Evolutionary conservation across 2,113 vertebrate genomes (phyloP).

Genomic region (Platichthys flesus): DNA sequence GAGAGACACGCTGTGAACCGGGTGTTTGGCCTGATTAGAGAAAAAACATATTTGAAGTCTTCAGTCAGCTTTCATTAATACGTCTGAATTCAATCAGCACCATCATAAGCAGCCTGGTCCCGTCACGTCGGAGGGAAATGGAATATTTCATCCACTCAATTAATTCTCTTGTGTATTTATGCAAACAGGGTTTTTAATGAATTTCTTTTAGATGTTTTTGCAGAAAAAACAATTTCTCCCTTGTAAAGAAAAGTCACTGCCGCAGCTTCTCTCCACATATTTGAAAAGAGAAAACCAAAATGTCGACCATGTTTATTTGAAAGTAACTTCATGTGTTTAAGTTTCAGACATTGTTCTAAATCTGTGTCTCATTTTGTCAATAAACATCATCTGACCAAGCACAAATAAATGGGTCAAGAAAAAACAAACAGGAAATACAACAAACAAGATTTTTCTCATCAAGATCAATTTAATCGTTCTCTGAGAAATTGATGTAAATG

Average conservation of each 20-base stretch:
- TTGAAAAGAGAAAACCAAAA: neutral
- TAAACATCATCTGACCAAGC: no score
- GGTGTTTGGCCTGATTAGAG: neutral
- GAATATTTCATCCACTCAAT: constrained; percentile 17
- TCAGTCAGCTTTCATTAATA: constrained; percentile 32
- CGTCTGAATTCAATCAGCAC: constrained; percentile 39
- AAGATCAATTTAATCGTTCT: no score
- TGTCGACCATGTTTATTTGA: no score
- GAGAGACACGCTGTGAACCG: neutral
- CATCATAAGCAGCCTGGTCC: constrained; percentile 19
- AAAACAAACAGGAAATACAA: no score
- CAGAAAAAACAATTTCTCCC: neutral
- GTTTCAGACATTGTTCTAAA: no score
- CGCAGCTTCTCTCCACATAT: no score
- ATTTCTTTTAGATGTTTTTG: neutral
- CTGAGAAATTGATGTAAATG: no score
- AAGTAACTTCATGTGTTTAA: no score
- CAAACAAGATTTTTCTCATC: no score
- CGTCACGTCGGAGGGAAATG: constrained; percentile 18
- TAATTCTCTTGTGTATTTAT: neutral
- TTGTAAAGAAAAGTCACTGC: neutral
- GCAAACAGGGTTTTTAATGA: neutral
- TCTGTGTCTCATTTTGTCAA: no score
- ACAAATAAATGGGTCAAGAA: no score
- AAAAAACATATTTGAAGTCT: constrained; percentile 10